phyloP scores from a whole-genome alignment of 1,140 invertebrate genomes.

The Planococcus citri region DNA sequence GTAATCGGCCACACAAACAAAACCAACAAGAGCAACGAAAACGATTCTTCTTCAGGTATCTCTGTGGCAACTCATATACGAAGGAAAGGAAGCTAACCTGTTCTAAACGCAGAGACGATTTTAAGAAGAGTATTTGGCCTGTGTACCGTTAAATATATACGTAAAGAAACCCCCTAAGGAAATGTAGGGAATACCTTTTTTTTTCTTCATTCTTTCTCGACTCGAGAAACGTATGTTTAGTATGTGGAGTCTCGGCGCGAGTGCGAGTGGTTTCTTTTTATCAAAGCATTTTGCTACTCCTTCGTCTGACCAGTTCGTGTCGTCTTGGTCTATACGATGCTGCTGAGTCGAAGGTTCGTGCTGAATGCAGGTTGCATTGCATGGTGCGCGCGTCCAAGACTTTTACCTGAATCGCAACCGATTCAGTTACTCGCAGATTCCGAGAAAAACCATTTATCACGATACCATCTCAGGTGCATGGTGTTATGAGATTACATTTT shows the following conservation, averaged over 20 bases:
- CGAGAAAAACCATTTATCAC: not conserved
- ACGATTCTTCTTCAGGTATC: not conserved
- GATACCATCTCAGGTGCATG: no score
- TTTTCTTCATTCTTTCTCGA: not conserved
- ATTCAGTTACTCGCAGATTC: not conserved
- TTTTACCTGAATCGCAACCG: not conserved
- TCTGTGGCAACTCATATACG: no score
- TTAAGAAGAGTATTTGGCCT: not conserved
- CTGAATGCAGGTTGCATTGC: not conserved
- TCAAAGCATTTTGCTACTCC: conserved; percentile 1
- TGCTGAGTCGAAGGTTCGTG: no score
- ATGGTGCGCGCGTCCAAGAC: not conserved
- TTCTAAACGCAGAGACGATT: not conserved
- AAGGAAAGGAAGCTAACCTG: no score
- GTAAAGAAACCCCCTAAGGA: not conserved
- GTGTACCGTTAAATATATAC: not conserved
- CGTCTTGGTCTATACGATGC: not conserved
- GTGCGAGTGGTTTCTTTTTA: not conserved
- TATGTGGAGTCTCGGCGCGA: no score
- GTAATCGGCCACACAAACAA: no score
- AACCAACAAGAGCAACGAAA: no score
- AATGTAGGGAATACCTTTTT: conserved; percentile 7
- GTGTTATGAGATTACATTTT: no score
- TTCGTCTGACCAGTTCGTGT: conserved; percentile 5
- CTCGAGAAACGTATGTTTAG: no score